These are phyloP conservation scores for Adela reaumurella DNA, from an alignment of 2,888 invertebrate species.

Conservation along the genomic window DNA sequence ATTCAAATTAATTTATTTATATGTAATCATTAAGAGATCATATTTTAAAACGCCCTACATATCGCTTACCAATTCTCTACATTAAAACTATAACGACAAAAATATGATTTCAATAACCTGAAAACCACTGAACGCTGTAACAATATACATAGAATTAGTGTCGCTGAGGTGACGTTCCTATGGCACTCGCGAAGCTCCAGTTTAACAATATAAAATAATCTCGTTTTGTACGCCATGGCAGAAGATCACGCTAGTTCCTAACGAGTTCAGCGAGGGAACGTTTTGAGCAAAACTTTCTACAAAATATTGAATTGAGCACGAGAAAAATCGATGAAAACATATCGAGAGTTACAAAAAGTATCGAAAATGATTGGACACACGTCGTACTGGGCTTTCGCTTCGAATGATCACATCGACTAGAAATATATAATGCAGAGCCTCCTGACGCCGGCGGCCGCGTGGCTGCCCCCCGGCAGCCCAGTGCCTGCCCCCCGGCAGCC, in stretches of 20 bases:
- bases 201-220: background rate
- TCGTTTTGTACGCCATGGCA: background rate
- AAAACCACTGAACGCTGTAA: background rate
- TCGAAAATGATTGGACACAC: background rate
- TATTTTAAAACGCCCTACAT: slow-evolving; percentile 32
- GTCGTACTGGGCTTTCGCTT: background rate
- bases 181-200: background rate
- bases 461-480: no score
- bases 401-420: background rate
- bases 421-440: background rate
- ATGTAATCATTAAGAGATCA: slow-evolving; percentile 54
- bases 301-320: background rate
- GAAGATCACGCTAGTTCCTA: no score
- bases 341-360: background rate
- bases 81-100: background rate
- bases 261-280: background rate
- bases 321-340: background rate
- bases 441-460: background rate
- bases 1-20: slow-evolving; percentile 43
- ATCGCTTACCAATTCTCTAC: background rate
- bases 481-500: no score
- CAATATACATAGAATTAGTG: background rate
- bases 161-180: background rate
- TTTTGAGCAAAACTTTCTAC: background rate
- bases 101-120: background rate